Conservation (phyloP, 1,140 invertebrate genomes). For the Ostrea edulis region DNA sequence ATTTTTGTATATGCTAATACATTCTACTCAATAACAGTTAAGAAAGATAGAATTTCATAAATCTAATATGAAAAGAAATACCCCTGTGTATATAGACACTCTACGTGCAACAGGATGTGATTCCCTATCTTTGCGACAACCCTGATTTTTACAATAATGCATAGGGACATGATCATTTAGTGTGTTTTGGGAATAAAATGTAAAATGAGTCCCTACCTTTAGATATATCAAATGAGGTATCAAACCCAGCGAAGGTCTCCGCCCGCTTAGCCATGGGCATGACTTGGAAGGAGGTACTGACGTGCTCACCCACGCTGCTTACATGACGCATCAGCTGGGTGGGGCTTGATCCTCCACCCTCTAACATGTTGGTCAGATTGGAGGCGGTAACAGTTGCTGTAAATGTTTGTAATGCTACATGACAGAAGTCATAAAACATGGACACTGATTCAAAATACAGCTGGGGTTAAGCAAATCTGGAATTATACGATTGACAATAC, state of each 20-base stretch:
- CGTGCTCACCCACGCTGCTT: conserved; percentile 93
- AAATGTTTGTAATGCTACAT: not conserved
- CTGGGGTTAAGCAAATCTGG: not conserved
- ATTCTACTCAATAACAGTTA: too few species aligned
- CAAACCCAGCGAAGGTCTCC: conserved; percentile 97
- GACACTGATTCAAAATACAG: not conserved
- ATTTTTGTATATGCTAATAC: too few species aligned
- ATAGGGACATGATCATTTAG: too few species aligned
- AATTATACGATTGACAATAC: not conserved
- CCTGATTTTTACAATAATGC: too few species aligned
- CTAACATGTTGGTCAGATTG: conserved; percentile 84
- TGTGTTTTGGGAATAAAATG: too few species aligned
- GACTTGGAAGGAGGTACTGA: conserved; percentile 89
- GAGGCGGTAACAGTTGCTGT: conserved; percentile 81
- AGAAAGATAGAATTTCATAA: too few species aligned
- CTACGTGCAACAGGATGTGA: too few species aligned
- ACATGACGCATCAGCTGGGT: conserved; percentile 91
- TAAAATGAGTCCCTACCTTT: conserved; percentile 58
- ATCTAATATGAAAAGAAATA: too few species aligned
- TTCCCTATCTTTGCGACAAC: too few species aligned
- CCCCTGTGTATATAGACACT: too few species aligned
- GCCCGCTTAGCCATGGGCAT: conserved; percentile 92
- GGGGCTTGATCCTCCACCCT: conserved; percentile 83
- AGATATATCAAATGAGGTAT: conserved; percentile 77
- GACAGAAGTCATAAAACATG: too few species aligned